These are phyloP conservation scores for Athalia circularis DNA, from an alignment of 2,888 invertebrate species.

Conservation along the genomic window DNA sequence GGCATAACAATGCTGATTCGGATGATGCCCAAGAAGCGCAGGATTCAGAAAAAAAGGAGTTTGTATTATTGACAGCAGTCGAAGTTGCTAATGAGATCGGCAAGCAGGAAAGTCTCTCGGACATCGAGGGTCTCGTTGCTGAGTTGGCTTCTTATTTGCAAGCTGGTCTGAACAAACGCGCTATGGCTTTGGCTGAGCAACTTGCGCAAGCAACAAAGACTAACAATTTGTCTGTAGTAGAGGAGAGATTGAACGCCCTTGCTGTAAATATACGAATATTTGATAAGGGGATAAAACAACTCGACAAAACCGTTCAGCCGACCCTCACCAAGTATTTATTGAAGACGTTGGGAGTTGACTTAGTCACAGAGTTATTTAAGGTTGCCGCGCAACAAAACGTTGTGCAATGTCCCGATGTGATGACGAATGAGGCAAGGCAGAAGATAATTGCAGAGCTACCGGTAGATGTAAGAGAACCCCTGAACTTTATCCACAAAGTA, in stretches of 20 bases:
- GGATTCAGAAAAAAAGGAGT: conserved; percentile 72
- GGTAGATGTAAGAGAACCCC: conserved; percentile 80
- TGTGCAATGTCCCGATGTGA: conserved; percentile 77
- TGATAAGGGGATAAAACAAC: conserved; percentile 84
- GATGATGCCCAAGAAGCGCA: conserved; percentile 77
- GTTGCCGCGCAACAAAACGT: conserved; percentile 84
- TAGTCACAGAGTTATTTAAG: conserved; percentile 85
- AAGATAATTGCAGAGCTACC: conserved; percentile 83
- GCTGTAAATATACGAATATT: conserved; percentile 86
- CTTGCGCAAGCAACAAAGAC: conserved; percentile 81
- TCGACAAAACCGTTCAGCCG: conserved; percentile 80
- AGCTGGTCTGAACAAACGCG: conserved; percentile 83
- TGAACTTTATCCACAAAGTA: conserved; percentile 82
- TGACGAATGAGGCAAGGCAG: conserved; percentile 79
- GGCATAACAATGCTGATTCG: conserved; percentile 80
- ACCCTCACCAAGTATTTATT: conserved; percentile 88
- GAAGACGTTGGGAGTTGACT: conserved; percentile 89
- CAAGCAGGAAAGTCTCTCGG: conserved; percentile 76
- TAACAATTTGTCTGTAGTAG: conserved; percentile 74
- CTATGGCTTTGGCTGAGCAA: conserved; percentile 82
- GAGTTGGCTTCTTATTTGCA: conserved; percentile 83
- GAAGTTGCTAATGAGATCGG: conserved; percentile 82
- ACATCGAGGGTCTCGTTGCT: conserved; percentile 84
- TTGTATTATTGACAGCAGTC: conserved; percentile 81
- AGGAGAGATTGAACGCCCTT: conserved; percentile 87